Base-by-base conservation (phyloP, 2,888 invertebrate genomes). In the Andrena bucephala region DNA sequence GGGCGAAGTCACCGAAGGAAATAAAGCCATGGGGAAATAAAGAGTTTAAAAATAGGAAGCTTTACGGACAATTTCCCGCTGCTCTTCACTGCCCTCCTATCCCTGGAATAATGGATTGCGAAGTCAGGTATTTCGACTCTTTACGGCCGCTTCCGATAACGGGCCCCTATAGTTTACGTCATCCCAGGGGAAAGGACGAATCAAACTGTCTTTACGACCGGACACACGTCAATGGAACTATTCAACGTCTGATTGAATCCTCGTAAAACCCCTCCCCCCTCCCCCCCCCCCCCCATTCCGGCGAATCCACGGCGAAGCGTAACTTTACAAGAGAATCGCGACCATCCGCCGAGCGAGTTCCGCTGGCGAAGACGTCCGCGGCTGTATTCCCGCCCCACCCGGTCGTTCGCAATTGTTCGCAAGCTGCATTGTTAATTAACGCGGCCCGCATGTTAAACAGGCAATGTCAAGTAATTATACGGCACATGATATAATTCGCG, bases 181-280 rank as follows among this genome's bases (percentile, higher is more conserved):
- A 2, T 33, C 29, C 13, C 36, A 31, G 42, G 10, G n/a, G 16
- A 6, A 3, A 50, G n/a, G 7, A 29, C 36, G 20, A 20, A n/a
- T 63, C 36, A 7, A 27, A 16, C 36, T n/a, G n/a, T 20, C 24
- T 63, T 70, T 70, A 63, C 70, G 54, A 54, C 20, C 24, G 36
- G 60, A 27, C 69, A 20, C 7, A 27, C 52, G 31, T n/a, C 76
- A 16, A 76, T n/a, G 31, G 8, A 50, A 33, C 65, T 33, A 24
- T 13, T n/a, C 63, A 27, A 27, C 31, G 73, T 54, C 31, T 48
- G 71, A 71, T 65, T 31, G 76, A 57, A 57, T 65, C 31, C 36
- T 62, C 71, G 71, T 65, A 71, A 71, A 77, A 16, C 48, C 27
- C 36, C 7, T 31, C 29, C 2, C 2, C n/a, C n/a, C n/a, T n/a